These are phyloP conservation scores for Bruchidius siliquastri DNA, from an alignment of 2,888 invertebrate species.

Conservation along the genomic window DNA sequence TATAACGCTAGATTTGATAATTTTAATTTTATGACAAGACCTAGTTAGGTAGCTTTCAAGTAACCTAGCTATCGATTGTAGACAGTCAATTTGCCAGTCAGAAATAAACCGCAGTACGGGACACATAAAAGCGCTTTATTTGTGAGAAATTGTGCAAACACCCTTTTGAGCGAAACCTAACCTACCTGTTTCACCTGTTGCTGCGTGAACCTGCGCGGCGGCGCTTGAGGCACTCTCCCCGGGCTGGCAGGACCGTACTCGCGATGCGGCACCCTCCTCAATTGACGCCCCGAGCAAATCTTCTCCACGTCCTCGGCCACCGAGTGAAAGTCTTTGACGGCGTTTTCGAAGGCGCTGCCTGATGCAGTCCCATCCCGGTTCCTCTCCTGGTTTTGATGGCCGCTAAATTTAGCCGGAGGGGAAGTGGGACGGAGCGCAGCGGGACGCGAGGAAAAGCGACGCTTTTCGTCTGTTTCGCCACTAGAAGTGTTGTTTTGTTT, in stretches of 20 bases:
- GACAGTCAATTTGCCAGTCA: too few species aligned
- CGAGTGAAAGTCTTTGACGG: constrained; percentile 42
- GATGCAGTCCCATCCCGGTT: neutral
- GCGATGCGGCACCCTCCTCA: neutral
- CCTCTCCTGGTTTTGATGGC: constrained; percentile 4
- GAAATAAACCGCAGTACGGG: too few species aligned
- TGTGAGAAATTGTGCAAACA: too few species aligned
- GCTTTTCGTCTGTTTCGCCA: neutral
- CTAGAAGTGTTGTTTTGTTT: constrained; percentile 22
- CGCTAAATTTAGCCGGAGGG: constrained; percentile 15
- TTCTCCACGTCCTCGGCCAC: constrained; percentile 43
- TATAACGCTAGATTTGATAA: too few species aligned
- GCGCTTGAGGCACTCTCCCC: constrained; percentile 1
- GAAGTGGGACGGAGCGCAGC: neutral
- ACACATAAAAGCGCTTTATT: too few species aligned
- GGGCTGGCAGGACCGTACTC: constrained; percentile 4
- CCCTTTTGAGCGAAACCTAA: neutral
- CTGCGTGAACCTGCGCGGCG: constrained; percentile 15
- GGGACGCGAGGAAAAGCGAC: neutral
- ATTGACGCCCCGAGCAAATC: constrained; percentile 14
- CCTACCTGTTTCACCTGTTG: constrained; percentile 9
- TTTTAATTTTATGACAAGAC: too few species aligned
- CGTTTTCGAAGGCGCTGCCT: constrained; percentile 34
- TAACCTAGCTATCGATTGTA: too few species aligned
- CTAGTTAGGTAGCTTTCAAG: too few species aligned